A percentile compares a stretch with the other conserved stretches of the same genome.
Evolutionary conservation across 35 echinoderm and acorn worm species (phyloP).

Genomic region (Eucidaris tribuloides): DNA sequence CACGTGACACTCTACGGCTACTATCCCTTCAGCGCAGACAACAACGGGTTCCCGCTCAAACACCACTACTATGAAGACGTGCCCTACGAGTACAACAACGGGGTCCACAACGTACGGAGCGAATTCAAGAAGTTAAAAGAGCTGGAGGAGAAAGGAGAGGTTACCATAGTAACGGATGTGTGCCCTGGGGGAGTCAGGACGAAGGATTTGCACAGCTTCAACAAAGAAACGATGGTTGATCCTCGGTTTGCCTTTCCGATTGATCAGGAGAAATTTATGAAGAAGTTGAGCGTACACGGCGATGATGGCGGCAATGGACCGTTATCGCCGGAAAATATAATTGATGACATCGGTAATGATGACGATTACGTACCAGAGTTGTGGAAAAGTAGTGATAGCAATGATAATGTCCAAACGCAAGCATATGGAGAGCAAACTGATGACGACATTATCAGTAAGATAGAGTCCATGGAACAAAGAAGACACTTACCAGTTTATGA

Average conservation of each 20-base stretch:
- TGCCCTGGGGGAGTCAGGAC: neutral
- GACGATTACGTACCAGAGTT: no score
- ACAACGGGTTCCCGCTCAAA: neutral
- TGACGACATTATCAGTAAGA: no score
- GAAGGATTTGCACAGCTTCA: neutral
- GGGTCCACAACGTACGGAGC: conserved; percentile 24
- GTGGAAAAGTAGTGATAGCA: no score
- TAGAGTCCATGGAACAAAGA: no score
- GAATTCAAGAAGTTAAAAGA: conserved; percentile 46
- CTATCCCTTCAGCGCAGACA: conserved; percentile 42
- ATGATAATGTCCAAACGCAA: no score
- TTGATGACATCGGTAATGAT: no score
- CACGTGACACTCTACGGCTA: conserved; percentile 62
- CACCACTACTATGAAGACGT: conserved; percentile 71
- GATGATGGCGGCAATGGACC: no score
- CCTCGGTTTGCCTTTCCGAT: conserved; percentile 3
- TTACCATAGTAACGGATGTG: conserved; percentile 12
- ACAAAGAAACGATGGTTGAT: neutral
- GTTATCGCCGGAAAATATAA: no score
- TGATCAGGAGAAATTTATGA: no score
- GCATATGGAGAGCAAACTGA: no score
- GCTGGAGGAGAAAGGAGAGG: conserved; percentile 6
- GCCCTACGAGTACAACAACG: conserved; percentile 37
- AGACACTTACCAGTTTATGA: no score
- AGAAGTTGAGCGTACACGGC: no score